Evolutionary conservation across 2,113 vertebrate genomes (phyloP), one percentile per base, ranked within the genome.

Genomic region (Atherinomorus stipes): DNA sequence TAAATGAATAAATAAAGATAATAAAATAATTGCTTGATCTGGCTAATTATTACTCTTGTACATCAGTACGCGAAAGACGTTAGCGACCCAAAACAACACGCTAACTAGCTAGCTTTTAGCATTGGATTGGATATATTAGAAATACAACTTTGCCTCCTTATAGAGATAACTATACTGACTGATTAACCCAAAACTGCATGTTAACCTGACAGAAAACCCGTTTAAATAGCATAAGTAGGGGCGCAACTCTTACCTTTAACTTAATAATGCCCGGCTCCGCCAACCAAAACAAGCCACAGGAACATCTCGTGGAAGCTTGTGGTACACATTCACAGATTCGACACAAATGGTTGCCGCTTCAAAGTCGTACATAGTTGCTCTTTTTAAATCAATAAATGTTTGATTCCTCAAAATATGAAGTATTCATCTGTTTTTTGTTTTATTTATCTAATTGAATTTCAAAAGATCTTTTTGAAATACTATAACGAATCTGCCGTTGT

Each of bases 401-500:
- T 34, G 7, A 47, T 42, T 15, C 12, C 13, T 15, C 5, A 47
- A 47, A 18, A n/a, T 19, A n/a, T 12, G 18, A 16, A 18, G 16
- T 13, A 45, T 18, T 18, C 18, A 45, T 45, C 15, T 31, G n/a
- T 51, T 22, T 51, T 22, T 53, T 6, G 16, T 4, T 54, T 11
- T 1, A 28, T 16, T 1, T 5, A 0, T 26, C 5, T 28, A 8
- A n/a, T n/a, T n/a, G n/a, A n/a, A n/a, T n/a, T n/a, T n/a, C n/a
- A n/a, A n/a, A n/a, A n/a, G n/a, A n/a, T n/a, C n/a, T n/a, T n/a
- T n/a, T n/a, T n/a, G n/a, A n/a, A n/a, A n/a, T n/a, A n/a, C n/a
- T n/a, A 7, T 1, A 10, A 51, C 84, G 91, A 94, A 94, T 90
- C 78, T 90, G 88, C 73, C 0, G 4, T 4, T 4, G 22, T 8